Conservation (phyloP, 2,797 vertebrate genomes). For the Gymnothorax javanicus region DNA sequence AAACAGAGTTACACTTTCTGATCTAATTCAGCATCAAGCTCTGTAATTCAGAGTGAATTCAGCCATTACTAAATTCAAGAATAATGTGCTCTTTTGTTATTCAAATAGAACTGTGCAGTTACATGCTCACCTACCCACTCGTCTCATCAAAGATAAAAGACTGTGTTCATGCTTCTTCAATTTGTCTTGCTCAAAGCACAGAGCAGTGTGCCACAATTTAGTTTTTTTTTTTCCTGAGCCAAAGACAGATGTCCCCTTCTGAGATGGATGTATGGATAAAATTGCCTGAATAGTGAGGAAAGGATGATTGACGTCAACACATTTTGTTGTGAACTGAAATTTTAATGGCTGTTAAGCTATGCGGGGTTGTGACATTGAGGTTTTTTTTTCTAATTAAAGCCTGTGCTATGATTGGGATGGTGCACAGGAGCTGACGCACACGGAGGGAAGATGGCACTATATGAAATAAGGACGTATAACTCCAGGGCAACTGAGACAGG, state of each 20-base stretch:
- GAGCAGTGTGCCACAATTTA: background rate
- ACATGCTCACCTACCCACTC: background rate
- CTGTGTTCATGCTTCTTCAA: background rate
- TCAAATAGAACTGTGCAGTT: background rate
- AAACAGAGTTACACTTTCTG: background rate
- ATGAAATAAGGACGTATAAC: conserved; percentile 14
- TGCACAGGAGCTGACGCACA: conserved; percentile 18
- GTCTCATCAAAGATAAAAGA: background rate
- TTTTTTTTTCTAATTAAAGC: background rate
- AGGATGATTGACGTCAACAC: background rate
- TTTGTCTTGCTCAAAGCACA: background rate
- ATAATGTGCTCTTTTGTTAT: conserved; percentile 4
- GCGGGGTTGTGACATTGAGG: background rate
- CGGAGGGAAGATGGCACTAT: background rate
- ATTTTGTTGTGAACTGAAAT: background rate
- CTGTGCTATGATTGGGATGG: background rate
- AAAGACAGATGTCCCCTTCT: background rate
- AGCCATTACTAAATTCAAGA: background rate
- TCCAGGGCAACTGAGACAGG: conserved; percentile 18
- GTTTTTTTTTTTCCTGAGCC: background rate
- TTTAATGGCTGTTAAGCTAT: background rate
- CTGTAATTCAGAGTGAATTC: conserved; percentile 3
- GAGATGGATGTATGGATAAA: background rate
- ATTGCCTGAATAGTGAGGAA: background rate
- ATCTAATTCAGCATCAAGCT: conserved; percentile 3